Base-by-base conservation (phyloP, 1,140 invertebrate genomes). In the Myzus persicae region DNA sequence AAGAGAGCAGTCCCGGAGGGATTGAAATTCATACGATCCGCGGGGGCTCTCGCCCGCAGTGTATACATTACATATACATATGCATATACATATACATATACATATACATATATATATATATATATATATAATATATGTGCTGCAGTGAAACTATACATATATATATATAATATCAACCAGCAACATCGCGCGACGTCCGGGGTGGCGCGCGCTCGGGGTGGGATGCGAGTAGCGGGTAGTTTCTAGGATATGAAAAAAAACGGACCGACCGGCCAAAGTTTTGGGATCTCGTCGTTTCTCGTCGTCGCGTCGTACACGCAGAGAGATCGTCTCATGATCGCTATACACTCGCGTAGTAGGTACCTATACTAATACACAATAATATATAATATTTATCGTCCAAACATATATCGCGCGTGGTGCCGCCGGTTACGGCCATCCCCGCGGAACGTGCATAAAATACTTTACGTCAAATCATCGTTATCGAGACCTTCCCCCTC, bases 391-490 rank as follows among this genome's bases (percentile, higher is more conserved):
- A n/a, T 76, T 76, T 76, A n/a, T 76, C 31, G 31, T n/a, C 59
- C 2, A 59, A 31, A 59, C 26, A 59, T 59, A 59, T 59, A 59
- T 31, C 26, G 9, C 31, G 54, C 54, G 24, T 59, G 31, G 24
- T 59, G 31, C 59, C 59, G 48, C 5, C 22, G 59, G 48, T 51
- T 51, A 22, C 48, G 20, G 18, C 14, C 59, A 76, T 14, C 31
- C 59, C 31, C 59, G 14, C 59, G 14, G 59, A 31, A n/a, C 14
- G 59, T 76, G n/a, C 14, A 76, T 20, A 76, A 76, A 76, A 76
- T 76, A 76, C 59, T n/a, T 76, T 76, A n/a, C 31, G 59, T 76
- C 59, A 76, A 76, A 76, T 76, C 31, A n/a, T 76, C 59, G 59
- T 76, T 76, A n/a, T 67, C 59, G 59, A 67, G 31, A 67, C 59